These are phyloP conservation scores for Phaethon lepturus DNA, from an alignment of 2,113 vertebrate genomes.

Conservation along the genomic window DNA sequence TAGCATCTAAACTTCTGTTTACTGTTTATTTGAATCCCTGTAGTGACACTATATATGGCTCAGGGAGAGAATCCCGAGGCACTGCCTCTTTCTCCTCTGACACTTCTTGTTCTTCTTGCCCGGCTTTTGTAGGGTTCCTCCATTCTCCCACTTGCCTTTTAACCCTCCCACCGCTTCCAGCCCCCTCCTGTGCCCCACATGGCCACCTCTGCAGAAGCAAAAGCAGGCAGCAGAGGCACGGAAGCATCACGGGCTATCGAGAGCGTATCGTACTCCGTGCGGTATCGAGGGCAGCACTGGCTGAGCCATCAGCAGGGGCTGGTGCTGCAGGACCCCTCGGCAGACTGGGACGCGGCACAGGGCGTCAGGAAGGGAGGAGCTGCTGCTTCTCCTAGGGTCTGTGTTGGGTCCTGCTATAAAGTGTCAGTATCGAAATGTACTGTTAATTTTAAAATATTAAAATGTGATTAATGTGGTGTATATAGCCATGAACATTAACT, in stretches of 20 bases:
- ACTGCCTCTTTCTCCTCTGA: neutral
- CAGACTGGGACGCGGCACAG: neutral
- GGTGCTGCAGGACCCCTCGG: neutral
- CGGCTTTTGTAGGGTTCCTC: neutral
- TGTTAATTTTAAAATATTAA: neutral
- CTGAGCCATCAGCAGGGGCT: neutral
- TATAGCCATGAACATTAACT: neutral
- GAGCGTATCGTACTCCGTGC: rapidly evolving
- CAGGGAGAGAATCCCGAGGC: neutral
- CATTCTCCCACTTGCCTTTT: neutral
- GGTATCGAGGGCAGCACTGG: rapidly evolving
- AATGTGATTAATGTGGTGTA: too few relatives aligned
- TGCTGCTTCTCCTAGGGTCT: neutral
- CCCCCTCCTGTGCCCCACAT: neutral
- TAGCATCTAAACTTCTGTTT: neutral
- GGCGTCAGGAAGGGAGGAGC: neutral
- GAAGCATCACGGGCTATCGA: rapidly evolving
- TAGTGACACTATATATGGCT: neutral
- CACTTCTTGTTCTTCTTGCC: neutral
- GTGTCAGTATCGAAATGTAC: neutral
- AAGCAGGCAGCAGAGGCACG: neutral
- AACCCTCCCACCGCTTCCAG: neutral
- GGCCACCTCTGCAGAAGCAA: neutral
- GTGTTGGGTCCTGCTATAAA: neutral
- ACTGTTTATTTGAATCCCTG: neutral